Evolutionary conservation across 2,888 invertebrate species (phyloP).

Genomic region (Drosophila gaucha): DNA sequence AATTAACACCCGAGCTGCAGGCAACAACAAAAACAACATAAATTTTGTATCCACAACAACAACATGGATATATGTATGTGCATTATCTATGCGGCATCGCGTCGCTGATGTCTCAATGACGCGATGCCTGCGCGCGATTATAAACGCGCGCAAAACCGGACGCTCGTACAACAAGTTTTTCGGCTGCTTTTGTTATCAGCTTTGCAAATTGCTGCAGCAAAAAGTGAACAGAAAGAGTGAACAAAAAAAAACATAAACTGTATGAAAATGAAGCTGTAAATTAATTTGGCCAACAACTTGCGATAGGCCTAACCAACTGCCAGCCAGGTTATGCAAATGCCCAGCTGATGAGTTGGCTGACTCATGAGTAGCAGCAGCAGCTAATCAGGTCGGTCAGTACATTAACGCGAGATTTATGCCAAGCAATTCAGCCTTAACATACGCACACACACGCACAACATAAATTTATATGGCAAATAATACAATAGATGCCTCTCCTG

Average conservation of each 20-base stretch:
- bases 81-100: conserved; percentile 62
- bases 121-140: conserved; percentile 55
- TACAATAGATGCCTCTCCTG: conserved; percentile 60
- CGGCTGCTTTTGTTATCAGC: conserved; percentile 54
- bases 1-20: conserved; percentile 68
- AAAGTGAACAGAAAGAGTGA: conserved; percentile 12
- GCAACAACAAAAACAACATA: conserved; percentile 19
- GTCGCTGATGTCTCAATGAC: conserved; percentile 65
- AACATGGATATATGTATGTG: conserved; percentile 14
- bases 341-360: conserved; percentile 43
- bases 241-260: conserved; percentile 16
- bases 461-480: conserved; percentile 76
- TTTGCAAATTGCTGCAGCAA: conserved; percentile 48
- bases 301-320: conserved; percentile 10
- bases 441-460: conserved; percentile 39
- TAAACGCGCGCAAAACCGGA: conserved; percentile 42
- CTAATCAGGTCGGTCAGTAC: conserved; percentile 74
- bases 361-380: conserved; percentile 40
- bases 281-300: conserved; percentile 56
- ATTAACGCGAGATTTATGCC: conserved; percentile 74
- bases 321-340: conserved; percentile 63
- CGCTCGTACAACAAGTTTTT: conserved; percentile 42
- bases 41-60: conserved; percentile 14
- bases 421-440: conserved; percentile 32
- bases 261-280: conserved; percentile 69